Base-by-base conservation (phyloP, 2,113 vertebrate species). In the Setophaga petechia region DNA sequence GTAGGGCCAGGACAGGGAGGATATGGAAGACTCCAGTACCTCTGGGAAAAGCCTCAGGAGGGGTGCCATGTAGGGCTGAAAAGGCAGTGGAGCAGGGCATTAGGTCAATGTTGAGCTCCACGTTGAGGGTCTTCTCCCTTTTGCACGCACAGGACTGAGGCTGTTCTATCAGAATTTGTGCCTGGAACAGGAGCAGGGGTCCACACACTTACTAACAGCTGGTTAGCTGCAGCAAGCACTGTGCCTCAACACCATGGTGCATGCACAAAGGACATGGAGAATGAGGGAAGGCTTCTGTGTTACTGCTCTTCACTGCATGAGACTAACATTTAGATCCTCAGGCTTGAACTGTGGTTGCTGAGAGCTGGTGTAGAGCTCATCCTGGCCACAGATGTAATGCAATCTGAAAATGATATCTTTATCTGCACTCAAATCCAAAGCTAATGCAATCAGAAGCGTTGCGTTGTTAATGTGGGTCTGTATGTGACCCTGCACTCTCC, bases 391-490 rank as follows among this genome's bases (percentile, higher is more conserved):
- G 37, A 24, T 72, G 33, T 47, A 73, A 39, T 1, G 4, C 22
- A 57, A 31, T 63, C 21, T 27, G 77, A 73, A 84, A 87, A 89
- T 3, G 0, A 5, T 66, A 11, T 65, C 39, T 87, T 87, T 72
- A 72, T 43, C 47, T 72, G 41, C 2, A 0, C 12, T 75, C 66
- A 61, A 58, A 49, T 57, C 25, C 59, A 68, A 81, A 75, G 33
- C 11, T 52, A 91, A 67, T 41, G 24, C 52, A 58, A 75, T 92
- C 52, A 61, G 13, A 15, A 15, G 6, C 16, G 25, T 13, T 46
- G 22, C 0, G 0, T 69, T 78, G 69, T 68, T 61, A 58, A 46
- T 0, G 1, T 22, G 35, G 41, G 12, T 31, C 8, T 58, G 2
- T 46, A 15, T 69, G 28, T 82, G 62, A 66, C 18, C 23, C n/a